Evolutionary conservation across 2,888 invertebrate species (phyloP).

Genomic region (Leptinotarsa tumamoca): DNA sequence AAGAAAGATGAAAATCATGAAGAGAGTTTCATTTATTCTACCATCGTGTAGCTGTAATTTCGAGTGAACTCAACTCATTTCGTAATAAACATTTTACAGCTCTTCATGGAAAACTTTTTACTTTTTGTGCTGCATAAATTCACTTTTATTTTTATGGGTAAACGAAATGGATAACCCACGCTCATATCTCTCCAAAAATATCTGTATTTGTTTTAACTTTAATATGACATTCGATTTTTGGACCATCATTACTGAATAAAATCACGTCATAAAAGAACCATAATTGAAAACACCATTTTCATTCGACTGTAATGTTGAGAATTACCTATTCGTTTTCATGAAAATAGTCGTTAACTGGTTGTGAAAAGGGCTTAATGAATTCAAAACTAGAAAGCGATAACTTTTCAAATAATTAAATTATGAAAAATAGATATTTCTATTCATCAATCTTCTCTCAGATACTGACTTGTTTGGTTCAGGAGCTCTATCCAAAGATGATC

Average conservation of each 20-base stretch:
- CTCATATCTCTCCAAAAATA: neutral
- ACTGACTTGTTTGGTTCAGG: too few species aligned
- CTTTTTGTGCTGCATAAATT: constrained; percentile 13
- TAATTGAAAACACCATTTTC: neutral
- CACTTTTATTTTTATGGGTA: neutral
- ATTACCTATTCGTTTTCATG: too few species aligned
- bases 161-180: neutral
- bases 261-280: neutral
- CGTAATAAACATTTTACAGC: constrained; percentile 1
- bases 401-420: too few species aligned
- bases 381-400: too few species aligned
- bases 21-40: too few species aligned
- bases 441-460: too few species aligned
- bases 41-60: neutral
- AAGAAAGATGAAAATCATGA: too few species aligned
- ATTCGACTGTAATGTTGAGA: too few species aligned
- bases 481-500: too few species aligned
- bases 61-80: neutral
- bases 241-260: neutral
- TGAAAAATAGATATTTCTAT: too few species aligned
- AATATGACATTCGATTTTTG: neutral
- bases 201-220: neutral
- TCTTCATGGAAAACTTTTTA: neutral
- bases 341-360: too few species aligned
- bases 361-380: too few species aligned